A percentile compares a stretch with the other conserved stretches of the same genome.
Evolutionary conservation across 2,113 vertebrate species (phyloP).

Genomic region (Pipra filicauda): DNA sequence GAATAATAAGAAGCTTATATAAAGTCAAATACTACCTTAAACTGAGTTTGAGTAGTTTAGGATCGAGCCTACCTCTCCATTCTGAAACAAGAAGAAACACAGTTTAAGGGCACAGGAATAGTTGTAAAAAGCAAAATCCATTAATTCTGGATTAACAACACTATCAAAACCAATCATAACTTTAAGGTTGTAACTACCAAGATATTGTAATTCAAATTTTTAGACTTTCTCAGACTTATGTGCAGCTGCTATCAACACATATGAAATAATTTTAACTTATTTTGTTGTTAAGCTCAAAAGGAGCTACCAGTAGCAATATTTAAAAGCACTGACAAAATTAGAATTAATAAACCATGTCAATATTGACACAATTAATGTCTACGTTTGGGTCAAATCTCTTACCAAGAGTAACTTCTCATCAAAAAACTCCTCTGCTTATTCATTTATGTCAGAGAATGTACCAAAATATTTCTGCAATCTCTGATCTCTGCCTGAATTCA

Average conservation of each 20-base stretch:
- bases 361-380: neutral
- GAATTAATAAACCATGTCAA: neutral
- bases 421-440: neutral
- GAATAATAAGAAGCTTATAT: neutral
- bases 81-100: constrained; percentile 79
- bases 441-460: neutral
- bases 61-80: constrained; percentile 84
- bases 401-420: neutral
- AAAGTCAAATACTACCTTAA: constrained; percentile 70
- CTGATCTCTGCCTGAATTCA: neutral
- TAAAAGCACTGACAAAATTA: neutral
- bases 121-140: neutral
- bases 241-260: neutral
- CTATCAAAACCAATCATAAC: neutral
- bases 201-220: neutral
- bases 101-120: constrained; percentile 6
- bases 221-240: neutral
- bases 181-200: neutral
- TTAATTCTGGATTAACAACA: neutral
- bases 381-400: neutral
- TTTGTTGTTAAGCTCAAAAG: neutral
- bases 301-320: neutral
- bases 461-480: neutral
- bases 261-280: neutral
- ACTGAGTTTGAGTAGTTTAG: constrained; percentile 41